A percentile compares a stretch with the other conserved stretches of the same genome.
Conservation (phyloP, 1,140 invertebrate species). For the Camponotus floridanus region DNA sequence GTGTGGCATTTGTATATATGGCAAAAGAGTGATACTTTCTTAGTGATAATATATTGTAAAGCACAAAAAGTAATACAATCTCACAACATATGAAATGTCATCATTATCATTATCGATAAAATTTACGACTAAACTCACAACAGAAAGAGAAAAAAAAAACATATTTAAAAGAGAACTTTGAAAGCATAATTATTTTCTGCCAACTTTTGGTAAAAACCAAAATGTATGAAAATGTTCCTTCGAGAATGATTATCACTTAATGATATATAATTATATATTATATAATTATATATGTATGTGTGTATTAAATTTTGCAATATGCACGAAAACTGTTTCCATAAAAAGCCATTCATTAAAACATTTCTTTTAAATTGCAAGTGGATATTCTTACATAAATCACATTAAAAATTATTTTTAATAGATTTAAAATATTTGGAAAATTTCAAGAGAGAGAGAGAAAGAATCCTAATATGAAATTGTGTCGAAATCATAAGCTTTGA, state of each 20-base stretch:
- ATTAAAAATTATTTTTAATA: too few relatives aligned
- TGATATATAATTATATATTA: too few relatives aligned
- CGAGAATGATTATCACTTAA: neutral
- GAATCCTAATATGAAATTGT: too few relatives aligned
- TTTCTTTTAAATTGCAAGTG: neutral
- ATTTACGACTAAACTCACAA: slow-evolving; percentile 43
- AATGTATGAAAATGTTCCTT: neutral
- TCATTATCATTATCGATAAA: slow-evolving; percentile 39
- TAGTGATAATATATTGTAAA: slow-evolving; percentile 70
- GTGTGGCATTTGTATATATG: slow-evolving; percentile 74
- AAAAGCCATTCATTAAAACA: neutral
- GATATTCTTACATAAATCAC: too few relatives aligned
- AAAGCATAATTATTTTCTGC: slow-evolving; percentile 49
- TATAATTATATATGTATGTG: neutral
- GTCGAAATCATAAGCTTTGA: too few relatives aligned
- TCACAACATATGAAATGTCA: slow-evolving; percentile 35
- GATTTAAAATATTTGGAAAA: too few relatives aligned
- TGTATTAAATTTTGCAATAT: slow-evolving; percentile 25
- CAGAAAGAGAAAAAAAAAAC: slow-evolving; percentile 10
- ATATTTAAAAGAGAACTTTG: slow-evolving; percentile 34
- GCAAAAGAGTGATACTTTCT: slow-evolving; percentile 64
- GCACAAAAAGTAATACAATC: slow-evolving; percentile 59
- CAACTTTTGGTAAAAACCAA: neutral
- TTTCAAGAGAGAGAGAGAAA: too few relatives aligned
- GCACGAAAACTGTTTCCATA: neutral